These are phyloP conservation scores for Chanos chanos DNA, from an alignment of 2,797 vertebrate species.

Conservation along the genomic window DNA sequence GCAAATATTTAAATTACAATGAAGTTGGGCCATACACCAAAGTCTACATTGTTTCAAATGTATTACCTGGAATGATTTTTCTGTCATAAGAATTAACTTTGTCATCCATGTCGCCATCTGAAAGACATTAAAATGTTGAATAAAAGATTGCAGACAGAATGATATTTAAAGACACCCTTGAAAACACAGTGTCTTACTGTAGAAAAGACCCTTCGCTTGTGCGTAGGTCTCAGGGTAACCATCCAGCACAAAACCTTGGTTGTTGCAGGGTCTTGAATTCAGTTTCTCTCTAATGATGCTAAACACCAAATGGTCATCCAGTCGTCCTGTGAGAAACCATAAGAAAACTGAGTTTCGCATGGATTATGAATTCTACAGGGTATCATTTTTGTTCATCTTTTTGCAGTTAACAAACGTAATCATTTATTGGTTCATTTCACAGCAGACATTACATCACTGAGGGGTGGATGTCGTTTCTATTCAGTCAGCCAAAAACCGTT, in stretches of 20 bases:
- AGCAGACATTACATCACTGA: too few species aligned
- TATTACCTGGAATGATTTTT: constrained; percentile 81
- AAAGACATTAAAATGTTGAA: not conserved
- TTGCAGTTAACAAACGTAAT: too few species aligned
- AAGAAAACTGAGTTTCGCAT: not conserved
- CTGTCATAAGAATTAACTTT: constrained; percentile 68
- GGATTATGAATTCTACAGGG: not conserved
- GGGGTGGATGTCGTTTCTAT: too few species aligned
- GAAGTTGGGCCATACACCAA: too few species aligned
- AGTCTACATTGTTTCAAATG: too few species aligned
- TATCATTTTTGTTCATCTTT: too few species aligned
- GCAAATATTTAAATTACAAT: too few species aligned
- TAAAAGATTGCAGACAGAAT: too few species aligned
- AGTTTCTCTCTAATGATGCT: constrained; percentile 80
- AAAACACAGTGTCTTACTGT: constrained; percentile 54
- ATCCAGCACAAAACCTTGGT: constrained; percentile 91
- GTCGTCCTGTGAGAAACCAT: constrained; percentile 61
- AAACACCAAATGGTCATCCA: constrained; percentile 70
- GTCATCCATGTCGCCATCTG: constrained; percentile 67
- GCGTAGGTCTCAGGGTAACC: constrained; percentile 82
- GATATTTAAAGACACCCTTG: too few species aligned
- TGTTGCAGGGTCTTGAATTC: constrained; percentile 81
- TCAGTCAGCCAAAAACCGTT: too few species aligned
- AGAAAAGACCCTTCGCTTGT: constrained; percentile 80
- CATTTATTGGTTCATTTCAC: too few species aligned